phyloP scores from a whole-genome alignment of 2,113 vertebrate species.

The Aplodontia rufa region DNA sequence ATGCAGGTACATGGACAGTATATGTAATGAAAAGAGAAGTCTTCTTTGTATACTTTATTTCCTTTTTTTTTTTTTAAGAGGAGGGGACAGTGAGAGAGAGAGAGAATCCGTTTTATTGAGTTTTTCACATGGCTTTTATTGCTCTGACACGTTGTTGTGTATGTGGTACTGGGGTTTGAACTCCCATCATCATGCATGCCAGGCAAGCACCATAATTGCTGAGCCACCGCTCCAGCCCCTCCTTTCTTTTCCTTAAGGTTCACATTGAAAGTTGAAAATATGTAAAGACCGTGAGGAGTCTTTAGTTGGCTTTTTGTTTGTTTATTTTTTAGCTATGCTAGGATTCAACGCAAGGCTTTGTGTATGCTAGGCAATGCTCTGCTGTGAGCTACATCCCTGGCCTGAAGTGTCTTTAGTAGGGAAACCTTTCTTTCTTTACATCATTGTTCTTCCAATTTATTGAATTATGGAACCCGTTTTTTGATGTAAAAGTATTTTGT shows the following conservation, averaged over 20 bases:
- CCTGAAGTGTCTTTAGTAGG: neutral
- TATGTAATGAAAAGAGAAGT: neutral
- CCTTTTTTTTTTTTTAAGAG: too few species aligned
- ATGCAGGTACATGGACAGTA: neutral
- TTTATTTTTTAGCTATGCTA: neutral
- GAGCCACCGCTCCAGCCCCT: too few species aligned
- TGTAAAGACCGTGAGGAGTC: neutral
- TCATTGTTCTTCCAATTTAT: neutral
- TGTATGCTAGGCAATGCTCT: neutral
- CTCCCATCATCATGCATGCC: too few species aligned
- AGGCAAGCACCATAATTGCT: too few species aligned
- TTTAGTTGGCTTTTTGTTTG: neutral
- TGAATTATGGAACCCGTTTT: slow-evolving; percentile 3
- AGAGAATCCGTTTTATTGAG: too few species aligned
- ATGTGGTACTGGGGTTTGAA: too few species aligned
- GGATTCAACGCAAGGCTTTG: neutral
- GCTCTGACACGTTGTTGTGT: too few species aligned
- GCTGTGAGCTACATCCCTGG: neutral
- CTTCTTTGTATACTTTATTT: neutral
- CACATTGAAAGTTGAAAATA: neutral
- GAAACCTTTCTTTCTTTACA: slow-evolving; percentile 5
- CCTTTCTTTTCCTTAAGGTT: neutral
- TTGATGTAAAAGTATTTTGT: neutral
- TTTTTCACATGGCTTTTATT: too few species aligned
- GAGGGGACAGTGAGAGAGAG: too few species aligned